Base-by-base conservation (phyloP, 2,888 invertebrate genomes). In the Bombylius major region DNA sequence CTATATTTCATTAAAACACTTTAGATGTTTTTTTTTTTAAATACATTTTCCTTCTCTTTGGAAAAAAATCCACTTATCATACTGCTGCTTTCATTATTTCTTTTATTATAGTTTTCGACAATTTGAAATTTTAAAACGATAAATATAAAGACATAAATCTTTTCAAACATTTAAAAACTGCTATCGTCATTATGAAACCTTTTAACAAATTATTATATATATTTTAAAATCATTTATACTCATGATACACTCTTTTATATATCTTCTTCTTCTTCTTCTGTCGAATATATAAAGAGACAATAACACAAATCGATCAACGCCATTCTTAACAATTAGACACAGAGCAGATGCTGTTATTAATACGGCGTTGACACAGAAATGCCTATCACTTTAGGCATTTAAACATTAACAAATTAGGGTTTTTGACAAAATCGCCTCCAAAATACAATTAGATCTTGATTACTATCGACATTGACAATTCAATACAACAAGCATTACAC, bases 391-490 rank as follows among this genome's bases (percentile, higher is more conserved):
- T 34, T 36, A 36, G 23, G 32, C 39, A 50, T 44, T 23, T 33
- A n/a, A 39, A 47, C 31, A 23, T 23, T 39, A 32, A 48, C 48
- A 44, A 54, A 54, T 54, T 54, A 49, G n/a, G 50, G 54, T 44
- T 56, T 23, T 53, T 53, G 54, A 55, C 51, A 50, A 53, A 58
- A 55, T 53, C 50, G 51, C 32, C 55, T 52, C 32, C 45, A 39
- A 51, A 56, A 44, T 53, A 59, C 59, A 59, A 59, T 59, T 53
- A 55, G 42, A 49, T 45, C 59, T 57, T 59, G 56, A 59, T 59
- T 59, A 48, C 56, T 50, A 53, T 50, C 56, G 52, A 57, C 56
- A 52, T 47, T 42, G 39, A 42, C 55, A 55, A 51, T 50, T 51
- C 51, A 55, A 51, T 55, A 42, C 34, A 14, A 47, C 12, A 8